A percentile compares a stretch with the other conserved stretches of the same genome.
Evolutionary conservation across 2,888 invertebrate species (phyloP).

Genomic region (Schrankia costaestrigalis): DNA sequence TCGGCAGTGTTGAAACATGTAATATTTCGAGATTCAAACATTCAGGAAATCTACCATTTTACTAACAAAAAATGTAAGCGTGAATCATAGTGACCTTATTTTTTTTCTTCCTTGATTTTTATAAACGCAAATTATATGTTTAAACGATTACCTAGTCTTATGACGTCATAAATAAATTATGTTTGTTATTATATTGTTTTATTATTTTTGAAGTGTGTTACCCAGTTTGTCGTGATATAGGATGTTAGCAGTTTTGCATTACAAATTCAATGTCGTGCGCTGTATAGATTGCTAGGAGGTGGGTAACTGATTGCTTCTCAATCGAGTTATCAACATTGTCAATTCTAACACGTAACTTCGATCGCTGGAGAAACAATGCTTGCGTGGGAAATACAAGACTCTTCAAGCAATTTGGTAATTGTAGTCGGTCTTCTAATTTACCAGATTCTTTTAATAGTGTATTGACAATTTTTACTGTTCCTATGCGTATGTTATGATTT

Average conservation of each 20-base stretch:
- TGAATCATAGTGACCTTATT: slow-evolving; percentile 32
- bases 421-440: no score
- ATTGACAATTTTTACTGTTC: no score
- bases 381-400: no score
- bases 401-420: no score
- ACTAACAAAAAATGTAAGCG: slow-evolving; percentile 13
- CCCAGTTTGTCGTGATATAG: slow-evolving; percentile 43
- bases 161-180: slow-evolving; percentile 20
- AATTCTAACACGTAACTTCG: slow-evolving; percentile 51
- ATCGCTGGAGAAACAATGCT: slow-evolving; percentile 41
- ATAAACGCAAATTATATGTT: slow-evolving; percentile 17
- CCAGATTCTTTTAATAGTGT: no score
- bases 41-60: slow-evolving; percentile 17
- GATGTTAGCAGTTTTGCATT: slow-evolving; percentile 67
- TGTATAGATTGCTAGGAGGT: slow-evolving; percentile 38
- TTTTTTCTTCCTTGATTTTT: slow-evolving; percentile 21
- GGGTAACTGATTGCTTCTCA: slow-evolving; percentile 50
- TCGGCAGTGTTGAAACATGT: slow-evolving; percentile 20
- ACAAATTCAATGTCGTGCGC: slow-evolving; percentile 57
- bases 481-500: no score
- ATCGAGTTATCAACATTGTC: slow-evolving; percentile 49
- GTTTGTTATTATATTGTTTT: slow-evolving; percentile 5
- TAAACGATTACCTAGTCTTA: slow-evolving; percentile 5
- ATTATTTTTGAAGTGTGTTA: slow-evolving; percentile 19
- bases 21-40: slow-evolving; percentile 17